Evolutionary conservation across 2,113 vertebrate species (phyloP).

Genomic region (Xiphophorus hellerii): DNA sequence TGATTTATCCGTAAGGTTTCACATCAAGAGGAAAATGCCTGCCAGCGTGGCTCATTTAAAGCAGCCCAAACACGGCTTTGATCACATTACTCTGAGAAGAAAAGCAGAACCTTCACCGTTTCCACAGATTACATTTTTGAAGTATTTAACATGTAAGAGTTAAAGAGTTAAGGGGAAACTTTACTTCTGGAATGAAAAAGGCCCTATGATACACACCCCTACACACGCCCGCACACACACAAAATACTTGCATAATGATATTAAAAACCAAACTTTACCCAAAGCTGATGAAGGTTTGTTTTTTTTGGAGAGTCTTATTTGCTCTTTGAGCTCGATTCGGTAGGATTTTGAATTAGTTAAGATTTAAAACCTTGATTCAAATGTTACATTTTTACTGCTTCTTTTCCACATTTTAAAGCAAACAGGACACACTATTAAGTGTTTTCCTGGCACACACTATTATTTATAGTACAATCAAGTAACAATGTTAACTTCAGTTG

Average conservation of each 20-base stretch:
- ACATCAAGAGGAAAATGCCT: constrained; percentile 44
- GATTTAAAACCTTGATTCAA: neutral
- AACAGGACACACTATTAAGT: too few species aligned
- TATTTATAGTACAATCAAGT: too few species aligned
- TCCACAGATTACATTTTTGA: constrained; percentile 8
- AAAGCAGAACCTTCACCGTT: constrained; percentile 49
- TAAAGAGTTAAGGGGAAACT: neutral
- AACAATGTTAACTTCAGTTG: too few species aligned
- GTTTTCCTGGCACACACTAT: too few species aligned
- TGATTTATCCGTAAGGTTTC: constrained; percentile 60
- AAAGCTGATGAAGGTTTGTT: neutral
- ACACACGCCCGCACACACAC: too few species aligned
- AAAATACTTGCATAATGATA: neutral
- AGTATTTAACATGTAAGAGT: constrained; percentile 2
- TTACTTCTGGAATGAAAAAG: too few species aligned
- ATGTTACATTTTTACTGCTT: neutral
- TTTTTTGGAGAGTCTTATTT: neutral
- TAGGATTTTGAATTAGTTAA: neutral
- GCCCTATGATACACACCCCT: neutral
- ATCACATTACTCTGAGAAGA: constrained; percentile 61
- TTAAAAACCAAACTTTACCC: neutral
- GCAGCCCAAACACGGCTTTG: constrained; percentile 60
- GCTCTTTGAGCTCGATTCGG: neutral
- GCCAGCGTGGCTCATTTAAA: constrained; percentile 56
- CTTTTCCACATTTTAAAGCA: neutral